Evolutionary conservation across 2,888 invertebrate species (phyloP), one percentile per base, ranked within the genome.

Genomic region (Monoplex corrugatus): DNA sequence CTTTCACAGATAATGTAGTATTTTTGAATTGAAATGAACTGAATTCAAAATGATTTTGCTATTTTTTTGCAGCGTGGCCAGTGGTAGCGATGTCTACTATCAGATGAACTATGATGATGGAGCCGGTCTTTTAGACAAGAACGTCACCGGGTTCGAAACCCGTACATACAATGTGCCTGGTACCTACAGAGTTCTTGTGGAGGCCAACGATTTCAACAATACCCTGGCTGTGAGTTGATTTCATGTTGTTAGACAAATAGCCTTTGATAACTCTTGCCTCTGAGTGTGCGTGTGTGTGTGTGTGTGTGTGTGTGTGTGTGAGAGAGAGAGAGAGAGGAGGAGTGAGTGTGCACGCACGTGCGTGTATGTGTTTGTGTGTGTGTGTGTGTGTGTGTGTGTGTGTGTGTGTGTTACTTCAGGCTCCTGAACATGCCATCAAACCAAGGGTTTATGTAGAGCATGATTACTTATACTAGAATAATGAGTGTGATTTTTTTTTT

Each of bases 81-180:
- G 87, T 1, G 92, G 90, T n/a, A 91, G 89, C 5, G 89, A 92
- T 13, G 91, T 94, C 13, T 92, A 92, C 38, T 95, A 93, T 87
- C 90, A 91, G 19, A 91, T 95, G 89, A 94, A 95, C 91, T 96
- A 94, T 91, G 95, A 94, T 68, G 95, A 95, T 87, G 95, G 94
- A 0, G 93, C 93, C 16, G 94, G 92, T 16, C 91, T 90, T 32
- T 92, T 93, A 0, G 90, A 92, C 45, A 91, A 91, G 75, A 94
- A 93, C 86, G 91, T 90, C 8, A 93, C 94, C 32, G 89, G 90
- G n/a, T 92, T 94, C 84, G 88, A 92, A 82, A 89, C 87, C 3
- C 93, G 93, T 57, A 91, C 89, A 0, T 96, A 92, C 89, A 86
- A 90, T 44, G 90, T 92, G 23, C 95, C 95, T 3, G 95, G 95